These are phyloP conservation scores for Thaleichthys pacificus DNA, from an alignment of 2,797 vertebrate genomes.

Conservation along the genomic window DNA sequence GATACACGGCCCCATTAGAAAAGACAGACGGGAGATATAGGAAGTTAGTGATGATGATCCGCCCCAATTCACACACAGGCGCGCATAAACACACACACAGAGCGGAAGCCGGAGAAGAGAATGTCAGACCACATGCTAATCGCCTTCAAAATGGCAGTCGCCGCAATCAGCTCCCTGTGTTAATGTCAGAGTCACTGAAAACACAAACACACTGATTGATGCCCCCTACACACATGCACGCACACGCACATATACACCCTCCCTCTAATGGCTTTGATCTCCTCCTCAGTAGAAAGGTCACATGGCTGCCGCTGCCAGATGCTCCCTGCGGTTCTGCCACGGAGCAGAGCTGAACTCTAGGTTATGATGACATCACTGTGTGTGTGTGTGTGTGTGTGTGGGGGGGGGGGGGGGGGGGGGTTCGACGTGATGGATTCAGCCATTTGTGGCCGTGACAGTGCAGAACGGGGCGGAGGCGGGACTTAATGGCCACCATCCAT, in stretches of 20 bases:
- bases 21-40: too few relatives aligned
- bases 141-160: conserved; percentile 50
- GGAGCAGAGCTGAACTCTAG: background rate
- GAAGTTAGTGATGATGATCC: too few relatives aligned
- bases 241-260: conserved; percentile 3
- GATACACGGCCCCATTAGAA: too few relatives aligned
- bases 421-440: conserved; percentile 48
- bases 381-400: conserved; percentile 2
- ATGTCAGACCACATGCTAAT: conserved; percentile 50
- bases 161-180: conserved; percentile 41
- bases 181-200: conserved; percentile 46
- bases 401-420: background rate
- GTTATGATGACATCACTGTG: background rate
- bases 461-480: conserved; percentile 49
- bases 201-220: conserved; percentile 55
- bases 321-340: background rate
- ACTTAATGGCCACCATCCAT: conserved; percentile 55
- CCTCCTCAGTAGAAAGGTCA: conserved; percentile 54
- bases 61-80: too few relatives aligned
- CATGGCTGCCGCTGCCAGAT: conserved; percentile 35
- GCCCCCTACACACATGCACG: conserved; percentile 1
- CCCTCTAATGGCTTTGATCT: conserved; percentile 53
- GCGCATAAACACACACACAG: conserved; percentile 5
- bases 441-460: conserved; percentile 53
- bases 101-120: conserved; percentile 31